Evolutionary conservation across 2,113 vertebrate species (phyloP).

Genomic region (Clupea harengus): DNA sequence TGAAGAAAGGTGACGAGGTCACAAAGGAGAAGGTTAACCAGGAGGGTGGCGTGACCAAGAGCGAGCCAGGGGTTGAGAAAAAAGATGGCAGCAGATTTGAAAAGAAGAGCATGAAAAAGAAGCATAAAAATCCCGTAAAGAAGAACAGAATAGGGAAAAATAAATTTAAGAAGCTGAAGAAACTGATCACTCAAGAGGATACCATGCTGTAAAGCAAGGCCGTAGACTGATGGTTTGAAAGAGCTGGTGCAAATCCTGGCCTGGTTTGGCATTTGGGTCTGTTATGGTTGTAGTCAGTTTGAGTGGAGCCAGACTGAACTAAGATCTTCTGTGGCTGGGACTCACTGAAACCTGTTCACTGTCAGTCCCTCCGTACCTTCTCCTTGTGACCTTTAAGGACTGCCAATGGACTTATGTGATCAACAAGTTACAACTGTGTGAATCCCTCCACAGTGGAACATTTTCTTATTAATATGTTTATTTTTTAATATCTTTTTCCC

Average conservation of each 20-base stretch:
- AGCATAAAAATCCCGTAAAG: conserved; percentile 42
- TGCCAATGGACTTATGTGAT: not conserved
- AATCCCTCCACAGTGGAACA: not conserved
- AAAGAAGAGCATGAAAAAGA: conserved; percentile 62
- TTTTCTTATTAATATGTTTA: conserved; percentile 9
- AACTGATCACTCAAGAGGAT: conserved; percentile 50
- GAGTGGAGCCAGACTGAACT: not conserved
- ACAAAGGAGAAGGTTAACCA: not conserved
- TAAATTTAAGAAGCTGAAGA: conserved; percentile 66
- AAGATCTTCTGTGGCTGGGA: not conserved
- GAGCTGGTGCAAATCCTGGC: not conserved
- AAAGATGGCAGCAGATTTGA: conserved; percentile 58
- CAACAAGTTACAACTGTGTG: not conserved
- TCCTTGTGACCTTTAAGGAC: not conserved
- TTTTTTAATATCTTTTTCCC: not conserved
- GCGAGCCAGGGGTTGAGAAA: conserved; percentile 46
- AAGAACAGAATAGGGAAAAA: conserved; percentile 68
- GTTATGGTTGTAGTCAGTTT: not conserved
- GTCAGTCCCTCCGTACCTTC: not conserved
- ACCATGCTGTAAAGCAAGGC: not conserved
- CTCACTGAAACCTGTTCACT: not conserved
- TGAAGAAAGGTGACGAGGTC: conserved; percentile 35
- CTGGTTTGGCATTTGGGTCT: not conserved
- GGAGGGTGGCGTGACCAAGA: conserved; percentile 42
- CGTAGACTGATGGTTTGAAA: not conserved